Evolutionary conservation across 2,888 invertebrate genomes (phyloP).

Genomic region (Luffia ferchaultella): DNA sequence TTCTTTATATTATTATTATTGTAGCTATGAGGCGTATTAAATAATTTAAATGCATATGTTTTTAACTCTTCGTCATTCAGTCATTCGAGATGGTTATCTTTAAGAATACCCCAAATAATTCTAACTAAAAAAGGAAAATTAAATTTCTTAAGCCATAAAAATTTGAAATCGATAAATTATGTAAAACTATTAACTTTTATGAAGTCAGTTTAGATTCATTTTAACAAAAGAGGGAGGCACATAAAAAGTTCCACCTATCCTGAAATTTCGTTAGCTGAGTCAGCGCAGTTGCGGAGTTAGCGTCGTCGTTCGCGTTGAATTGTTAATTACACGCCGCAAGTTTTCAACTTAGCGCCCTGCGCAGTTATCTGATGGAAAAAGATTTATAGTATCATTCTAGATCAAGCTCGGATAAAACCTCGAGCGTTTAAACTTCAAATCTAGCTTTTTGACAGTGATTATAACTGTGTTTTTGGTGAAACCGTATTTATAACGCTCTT

Average conservation of each 20-base stretch:
- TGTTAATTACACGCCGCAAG: constrained; percentile 51
- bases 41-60: no score
- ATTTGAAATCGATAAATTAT: no score
- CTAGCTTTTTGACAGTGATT: background rate
- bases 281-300: background rate
- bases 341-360: constrained; percentile 48
- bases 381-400: constrained; percentile 34
- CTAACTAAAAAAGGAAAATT: no score
- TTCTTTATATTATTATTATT: no score
- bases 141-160: no score
- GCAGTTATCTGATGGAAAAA: constrained; percentile 37
- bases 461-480: background rate
- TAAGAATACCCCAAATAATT: no score
- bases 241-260: background rate
- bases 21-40: no score
- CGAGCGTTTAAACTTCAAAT: background rate
- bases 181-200: background rate
- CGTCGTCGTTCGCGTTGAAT: constrained; percentile 38
- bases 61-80: no score
- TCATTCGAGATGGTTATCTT: no score
- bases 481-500: background rate
- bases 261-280: background rate
- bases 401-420: constrained; percentile 23
- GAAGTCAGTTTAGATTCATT: background rate
- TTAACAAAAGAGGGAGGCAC: background rate